Evolutionary conservation across 2,113 vertebrate species (phyloP), one percentile per base, ranked within the genome.

Genomic region (Sapajus apella): DNA sequence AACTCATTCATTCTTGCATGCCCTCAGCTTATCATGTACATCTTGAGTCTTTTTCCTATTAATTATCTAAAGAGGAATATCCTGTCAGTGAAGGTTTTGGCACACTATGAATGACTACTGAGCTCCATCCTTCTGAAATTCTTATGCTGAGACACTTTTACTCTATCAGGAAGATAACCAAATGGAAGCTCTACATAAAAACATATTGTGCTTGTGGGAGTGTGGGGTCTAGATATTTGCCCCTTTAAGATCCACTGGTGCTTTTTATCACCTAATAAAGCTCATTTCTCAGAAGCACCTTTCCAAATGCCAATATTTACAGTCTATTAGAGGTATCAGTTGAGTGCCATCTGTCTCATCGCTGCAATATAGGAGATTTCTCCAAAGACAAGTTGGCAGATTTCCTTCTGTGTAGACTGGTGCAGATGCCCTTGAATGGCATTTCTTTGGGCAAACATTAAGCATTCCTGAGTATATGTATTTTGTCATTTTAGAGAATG

Each of bases 311-410:
- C 87, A 80, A 35, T 52, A 45, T 27, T 80, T 40, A 75, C 56
- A 88, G 70, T 66, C 76, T 80, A 56, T 58, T 77, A 94, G 37
- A 79, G 43, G 32, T 58, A 56, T 50, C 91, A 27, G 40, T 64
- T 87, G 47, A 75, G 18, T 61, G 37, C 55, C 75, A 50, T 94
- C 84, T 94, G 85, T 55, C 64, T 87, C 37, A 95, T 35, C 35
- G 5, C 23, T 81, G 79, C 18, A 81, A 30, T 64, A 40, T 35
- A 18, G 55, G 47, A 40, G 64, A 73, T n/a, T 92, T 98, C 88
- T 95, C 75, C 73, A 87, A 91, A 52, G 81, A 82, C 50, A 88
- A 77, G 66, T 35, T 95, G 45, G 77, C 86, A 81, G 66, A 27
- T 66, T 90, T 97, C 30, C 52, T 91, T 37, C 82, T 50, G 32